A percentile compares a stretch with the other conserved stretches of the same genome.
Evolutionary conservation across 2,113 vertebrate species (phyloP).

Genomic region (Parus major): DNA sequence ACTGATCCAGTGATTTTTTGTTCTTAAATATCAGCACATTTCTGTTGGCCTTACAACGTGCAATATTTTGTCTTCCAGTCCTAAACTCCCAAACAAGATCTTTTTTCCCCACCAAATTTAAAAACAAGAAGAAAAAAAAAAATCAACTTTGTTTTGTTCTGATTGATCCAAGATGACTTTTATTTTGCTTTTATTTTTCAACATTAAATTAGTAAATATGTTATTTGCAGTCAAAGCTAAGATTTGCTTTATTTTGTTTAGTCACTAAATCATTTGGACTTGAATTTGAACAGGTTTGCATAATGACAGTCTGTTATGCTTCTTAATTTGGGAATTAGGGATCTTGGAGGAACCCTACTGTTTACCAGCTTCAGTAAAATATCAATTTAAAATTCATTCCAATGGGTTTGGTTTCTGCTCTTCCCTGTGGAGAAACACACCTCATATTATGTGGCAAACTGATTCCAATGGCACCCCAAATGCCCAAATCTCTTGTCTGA

Average conservation of each 20-base stretch:
- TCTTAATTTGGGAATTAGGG: slow-evolving; percentile 45
- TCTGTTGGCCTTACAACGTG: not conserved
- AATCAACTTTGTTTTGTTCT: not conserved
- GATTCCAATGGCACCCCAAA: not conserved
- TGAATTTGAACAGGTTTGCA: slow-evolving; percentile 9
- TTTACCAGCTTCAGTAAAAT: slow-evolving; percentile 6
- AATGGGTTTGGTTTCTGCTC: not conserved
- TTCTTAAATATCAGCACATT: not conserved
- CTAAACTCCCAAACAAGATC: not conserved
- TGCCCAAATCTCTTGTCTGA: not conserved
- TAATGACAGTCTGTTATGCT: not conserved
- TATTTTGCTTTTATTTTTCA: not conserved
- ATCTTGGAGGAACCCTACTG: slow-evolving; percentile 18
- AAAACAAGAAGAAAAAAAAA: not conserved
- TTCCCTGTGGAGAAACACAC: not conserved
- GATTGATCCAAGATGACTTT: not conserved
- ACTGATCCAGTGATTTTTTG: not conserved
- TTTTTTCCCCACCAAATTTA: not conserved
- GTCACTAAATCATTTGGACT: not conserved
- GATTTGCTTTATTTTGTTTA: not conserved
- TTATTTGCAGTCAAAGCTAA: not conserved
- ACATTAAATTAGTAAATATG: not conserved
- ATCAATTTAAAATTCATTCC: not conserved
- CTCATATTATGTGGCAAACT: not conserved
- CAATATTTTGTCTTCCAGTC: not conserved